Percentiles rank a stretch among this genome's conserved stretches.
Conservation (phyloP, 2,888 invertebrate genomes). For the Netelia fuscicornis region DNA sequence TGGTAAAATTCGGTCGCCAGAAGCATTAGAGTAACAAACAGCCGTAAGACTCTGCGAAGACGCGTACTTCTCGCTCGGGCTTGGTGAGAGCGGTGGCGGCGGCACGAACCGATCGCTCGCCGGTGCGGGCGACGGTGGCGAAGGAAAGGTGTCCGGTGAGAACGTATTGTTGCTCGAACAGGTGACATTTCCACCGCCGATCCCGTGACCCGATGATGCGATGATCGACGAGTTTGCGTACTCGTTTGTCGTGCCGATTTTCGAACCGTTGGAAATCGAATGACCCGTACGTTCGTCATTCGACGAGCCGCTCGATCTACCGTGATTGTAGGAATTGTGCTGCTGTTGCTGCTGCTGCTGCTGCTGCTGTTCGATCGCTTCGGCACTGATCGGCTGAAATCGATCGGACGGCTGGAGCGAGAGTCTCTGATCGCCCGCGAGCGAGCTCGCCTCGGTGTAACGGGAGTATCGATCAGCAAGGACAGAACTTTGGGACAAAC, state of each 20-base stretch:
- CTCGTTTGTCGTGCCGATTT: conserved; percentile 59
- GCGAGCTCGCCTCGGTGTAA: conserved; percentile 65
- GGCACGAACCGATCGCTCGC: conserved; percentile 87
- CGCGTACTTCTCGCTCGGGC: conserved; percentile 84
- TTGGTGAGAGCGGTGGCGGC: conserved; percentile 88
- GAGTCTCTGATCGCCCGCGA: conserved; percentile 75
- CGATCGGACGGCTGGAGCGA: conserved; percentile 72
- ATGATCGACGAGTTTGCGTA: conserved; percentile 71
- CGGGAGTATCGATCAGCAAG: conserved; percentile 64
- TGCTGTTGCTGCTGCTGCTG: conserved; percentile 59
- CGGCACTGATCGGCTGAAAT: conserved; percentile 69
- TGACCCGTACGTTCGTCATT: conserved; percentile 46
- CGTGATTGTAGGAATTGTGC: conserved; percentile 61
- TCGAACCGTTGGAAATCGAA: conserved; percentile 45
- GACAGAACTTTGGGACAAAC: conserved; percentile 28
- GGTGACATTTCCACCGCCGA: conserved; percentile 25
- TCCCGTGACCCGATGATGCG: conserved; percentile 61
- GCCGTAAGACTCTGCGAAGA: conserved; percentile 81
- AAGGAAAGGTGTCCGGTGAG: conserved; percentile 87
- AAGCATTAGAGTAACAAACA: conserved; percentile 74
- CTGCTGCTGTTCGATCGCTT: conserved; percentile 60
- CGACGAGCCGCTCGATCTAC: conserved; percentile 26
- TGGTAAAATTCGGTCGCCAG: conserved; percentile 79
- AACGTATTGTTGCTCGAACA: conserved; percentile 72
- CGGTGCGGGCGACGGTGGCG: conserved; percentile 87